Conservation (phyloP, 2,113 vertebrate genomes). For the Myiopsitta monachus region DNA sequence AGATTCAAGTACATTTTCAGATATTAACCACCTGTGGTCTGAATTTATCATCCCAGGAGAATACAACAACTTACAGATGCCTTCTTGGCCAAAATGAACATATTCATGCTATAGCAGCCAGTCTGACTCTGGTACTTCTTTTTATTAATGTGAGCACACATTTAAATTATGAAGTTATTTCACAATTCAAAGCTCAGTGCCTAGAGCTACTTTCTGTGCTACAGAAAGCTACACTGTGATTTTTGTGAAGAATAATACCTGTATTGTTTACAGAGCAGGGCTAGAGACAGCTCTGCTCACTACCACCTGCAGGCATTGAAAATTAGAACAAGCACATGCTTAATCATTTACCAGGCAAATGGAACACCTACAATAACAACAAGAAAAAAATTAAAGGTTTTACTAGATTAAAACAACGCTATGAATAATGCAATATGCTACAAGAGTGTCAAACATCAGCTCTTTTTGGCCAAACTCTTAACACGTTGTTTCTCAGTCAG, state of each 20-base stretch:
- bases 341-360: conserved; percentile 57
- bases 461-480: neutral
- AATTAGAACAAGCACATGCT: conserved; percentile 64
- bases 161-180: conserved; percentile 60
- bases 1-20: neutral
- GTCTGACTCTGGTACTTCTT: neutral
- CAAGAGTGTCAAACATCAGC: neutral
- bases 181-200: conserved; percentile 42
- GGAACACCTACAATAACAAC: conserved; percentile 12
- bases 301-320: conserved; percentile 43
- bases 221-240: conserved; percentile 20
- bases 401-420: neutral
- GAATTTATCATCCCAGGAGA: neutral
- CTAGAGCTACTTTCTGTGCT: conserved; percentile 1
- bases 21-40: neutral
- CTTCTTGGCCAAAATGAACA: neutral
- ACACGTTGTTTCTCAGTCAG: neutral
- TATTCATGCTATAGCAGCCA: neutral
- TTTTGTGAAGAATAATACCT: conserved; percentile 43
- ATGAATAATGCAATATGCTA: neutral
- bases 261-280: conserved; percentile 19
- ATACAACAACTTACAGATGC: neutral
- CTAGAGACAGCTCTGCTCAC: conserved; percentile 24
- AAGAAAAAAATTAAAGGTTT: neutral
- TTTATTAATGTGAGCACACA: neutral